These are phyloP conservation scores for Amphimallon solstitiale DNA, from an alignment of 2,888 invertebrate genomes.

Conservation along the genomic window DNA sequence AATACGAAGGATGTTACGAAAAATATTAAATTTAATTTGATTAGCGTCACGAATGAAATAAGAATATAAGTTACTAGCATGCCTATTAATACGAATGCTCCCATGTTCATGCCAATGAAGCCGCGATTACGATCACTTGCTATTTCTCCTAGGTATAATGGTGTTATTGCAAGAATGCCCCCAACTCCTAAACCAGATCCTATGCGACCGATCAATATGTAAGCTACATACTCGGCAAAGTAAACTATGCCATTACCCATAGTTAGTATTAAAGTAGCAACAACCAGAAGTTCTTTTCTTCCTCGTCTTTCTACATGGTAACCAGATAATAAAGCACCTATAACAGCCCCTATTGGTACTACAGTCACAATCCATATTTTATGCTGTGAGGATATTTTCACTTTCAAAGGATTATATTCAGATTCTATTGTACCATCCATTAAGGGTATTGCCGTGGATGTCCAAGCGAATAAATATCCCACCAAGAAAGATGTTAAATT, in stretches of 20 bases:
- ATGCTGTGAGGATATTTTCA: slow-evolving; percentile 65
- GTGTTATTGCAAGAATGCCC: slow-evolving; percentile 75
- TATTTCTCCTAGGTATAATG: slow-evolving; percentile 89
- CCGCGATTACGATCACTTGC: slow-evolving; percentile 83
- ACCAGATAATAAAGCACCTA: slow-evolving; percentile 75
- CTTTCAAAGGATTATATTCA: slow-evolving; percentile 63
- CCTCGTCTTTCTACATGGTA: slow-evolving; percentile 71
- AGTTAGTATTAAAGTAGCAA: slow-evolving; percentile 64
- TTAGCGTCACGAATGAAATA: slow-evolving; percentile 77
- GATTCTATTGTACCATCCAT: slow-evolving; percentile 50
- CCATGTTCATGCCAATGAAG: slow-evolving; percentile 78
- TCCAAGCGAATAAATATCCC: slow-evolving; percentile 63
- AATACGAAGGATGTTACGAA: slow-evolving; percentile 64
- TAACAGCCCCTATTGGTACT: slow-evolving; percentile 70
- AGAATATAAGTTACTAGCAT: slow-evolving; percentile 73
- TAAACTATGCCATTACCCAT: slow-evolving; percentile 38
- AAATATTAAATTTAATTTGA: slow-evolving; percentile 71
- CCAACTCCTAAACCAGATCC: slow-evolving; percentile 62
- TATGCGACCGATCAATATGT: slow-evolving; percentile 17
- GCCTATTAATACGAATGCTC: slow-evolving; percentile 72
- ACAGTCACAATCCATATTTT: slow-evolving; percentile 79
- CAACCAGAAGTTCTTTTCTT: slow-evolving; percentile 70
- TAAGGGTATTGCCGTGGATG: slow-evolving; percentile 50
- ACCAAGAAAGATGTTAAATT: slow-evolving; percentile 60
- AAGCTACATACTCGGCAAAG: slow-evolving; percentile 35